phyloP scores from a whole-genome alignment of 2,113 vertebrate species.

The Charina bottae region DNA sequence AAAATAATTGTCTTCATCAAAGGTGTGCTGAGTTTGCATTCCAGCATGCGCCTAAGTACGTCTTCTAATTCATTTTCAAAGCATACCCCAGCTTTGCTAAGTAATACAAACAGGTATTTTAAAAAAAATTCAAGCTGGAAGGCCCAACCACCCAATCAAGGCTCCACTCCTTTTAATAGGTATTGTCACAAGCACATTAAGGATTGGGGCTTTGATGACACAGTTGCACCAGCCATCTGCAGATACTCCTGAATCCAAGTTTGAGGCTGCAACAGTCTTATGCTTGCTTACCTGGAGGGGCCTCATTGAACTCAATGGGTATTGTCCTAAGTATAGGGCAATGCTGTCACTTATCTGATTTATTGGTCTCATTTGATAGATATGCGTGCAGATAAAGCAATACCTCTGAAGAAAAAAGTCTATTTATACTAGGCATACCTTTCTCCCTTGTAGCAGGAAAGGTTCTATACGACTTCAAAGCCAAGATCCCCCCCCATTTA shows the following conservation, averaged over 20 bases:
- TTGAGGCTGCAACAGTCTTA: background rate
- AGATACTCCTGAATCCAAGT: background rate
- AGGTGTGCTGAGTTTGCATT: background rate
- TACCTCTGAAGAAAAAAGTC: background rate
- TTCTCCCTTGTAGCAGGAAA: background rate
- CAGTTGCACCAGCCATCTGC: background rate
- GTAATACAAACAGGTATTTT: background rate
- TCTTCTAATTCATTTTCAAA: background rate
- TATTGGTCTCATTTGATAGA: background rate
- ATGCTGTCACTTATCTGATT: background rate
- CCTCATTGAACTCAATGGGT: background rate
- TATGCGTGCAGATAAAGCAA: background rate
- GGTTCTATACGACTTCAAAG: background rate
- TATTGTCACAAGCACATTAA: background rate
- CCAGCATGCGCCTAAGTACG: background rate
- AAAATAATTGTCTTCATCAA: background rate
- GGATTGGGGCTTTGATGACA: background rate
- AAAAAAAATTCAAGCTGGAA: background rate
- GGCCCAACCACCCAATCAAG: background rate
- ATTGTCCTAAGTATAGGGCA: background rate
- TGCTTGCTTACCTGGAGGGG: background rate
- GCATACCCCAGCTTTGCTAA: background rate
- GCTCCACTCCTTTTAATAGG: background rate
- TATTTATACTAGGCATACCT: background rate
- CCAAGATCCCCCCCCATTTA: background rate